A percentile compares a stretch with the other conserved stretches of the same genome.
Conservation (phyloP, 2,113 vertebrate genomes). For the Scortum barcoo region DNA sequence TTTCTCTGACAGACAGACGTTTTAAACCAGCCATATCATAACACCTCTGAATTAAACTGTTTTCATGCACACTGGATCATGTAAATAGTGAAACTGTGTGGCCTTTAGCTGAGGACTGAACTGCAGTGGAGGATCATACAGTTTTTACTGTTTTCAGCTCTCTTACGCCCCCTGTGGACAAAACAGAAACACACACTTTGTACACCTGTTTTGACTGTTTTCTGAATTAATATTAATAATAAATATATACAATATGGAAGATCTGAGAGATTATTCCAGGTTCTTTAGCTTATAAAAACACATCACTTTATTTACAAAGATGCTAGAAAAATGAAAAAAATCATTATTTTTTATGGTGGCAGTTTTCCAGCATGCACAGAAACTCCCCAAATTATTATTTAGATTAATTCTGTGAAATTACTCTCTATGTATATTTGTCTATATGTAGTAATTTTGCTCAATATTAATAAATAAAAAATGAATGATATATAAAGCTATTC, state of each 20-base stretch:
- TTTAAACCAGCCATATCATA: not conserved
- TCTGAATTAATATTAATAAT: not conserved
- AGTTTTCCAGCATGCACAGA: not conserved
- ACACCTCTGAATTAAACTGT: not conserved
- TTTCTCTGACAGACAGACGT: not conserved
- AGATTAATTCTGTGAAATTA: too few species aligned
- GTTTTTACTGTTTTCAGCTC: not conserved
- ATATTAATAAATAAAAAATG: too few species aligned
- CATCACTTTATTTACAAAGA: not conserved
- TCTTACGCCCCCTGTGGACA: slow-evolving; percentile 61
- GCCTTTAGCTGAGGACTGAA: not conserved
- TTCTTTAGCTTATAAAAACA: not conserved
- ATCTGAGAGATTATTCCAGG: not conserved
- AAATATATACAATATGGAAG: not conserved
- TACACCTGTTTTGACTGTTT: too few species aligned
- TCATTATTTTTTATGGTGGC: not conserved
- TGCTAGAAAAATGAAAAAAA: too few species aligned
- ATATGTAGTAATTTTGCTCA: too few species aligned
- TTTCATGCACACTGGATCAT: not conserved
- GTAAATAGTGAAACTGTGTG: not conserved
- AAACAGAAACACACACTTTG: not conserved
- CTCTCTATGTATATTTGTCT: too few species aligned
- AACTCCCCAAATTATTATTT: not conserved
- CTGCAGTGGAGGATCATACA: slow-evolving; percentile 22
- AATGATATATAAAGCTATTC: too few species aligned